Evolutionary conservation across 1,140 invertebrate genomes (phyloP).

Genomic region (Cryptotermes secundus): DNA sequence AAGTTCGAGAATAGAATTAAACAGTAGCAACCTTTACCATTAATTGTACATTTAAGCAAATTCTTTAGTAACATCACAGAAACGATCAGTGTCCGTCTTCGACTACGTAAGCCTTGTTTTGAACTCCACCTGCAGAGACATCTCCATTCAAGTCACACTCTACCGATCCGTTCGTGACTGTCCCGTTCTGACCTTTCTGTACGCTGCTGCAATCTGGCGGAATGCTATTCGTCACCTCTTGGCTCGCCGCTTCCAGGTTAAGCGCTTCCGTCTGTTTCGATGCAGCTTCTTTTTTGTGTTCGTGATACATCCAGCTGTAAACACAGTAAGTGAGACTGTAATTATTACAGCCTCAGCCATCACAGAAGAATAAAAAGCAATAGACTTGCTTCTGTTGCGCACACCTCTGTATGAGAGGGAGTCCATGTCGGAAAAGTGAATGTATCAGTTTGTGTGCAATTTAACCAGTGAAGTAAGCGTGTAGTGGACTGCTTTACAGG

Average conservation of each 20-base stretch:
- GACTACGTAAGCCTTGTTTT: not conserved
- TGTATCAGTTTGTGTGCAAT: too few species aligned
- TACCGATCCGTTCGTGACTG: too few species aligned
- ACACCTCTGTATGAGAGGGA: too few species aligned
- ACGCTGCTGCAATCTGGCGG: not conserved
- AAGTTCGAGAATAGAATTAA: too few species aligned
- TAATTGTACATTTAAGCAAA: too few species aligned
- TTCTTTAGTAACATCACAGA: not conserved
- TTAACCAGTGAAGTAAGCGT: too few species aligned
- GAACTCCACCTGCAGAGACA: not conserved
- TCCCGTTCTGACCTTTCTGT: not conserved
- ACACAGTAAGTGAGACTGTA: not conserved
- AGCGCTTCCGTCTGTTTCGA: not conserved
- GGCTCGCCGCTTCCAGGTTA: not conserved
- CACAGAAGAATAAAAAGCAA: too few species aligned
- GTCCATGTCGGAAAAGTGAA: too few species aligned
- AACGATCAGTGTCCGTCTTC: not conserved
- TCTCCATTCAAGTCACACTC: too few species aligned
- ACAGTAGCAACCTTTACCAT: too few species aligned
- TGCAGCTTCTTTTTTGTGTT: not conserved
- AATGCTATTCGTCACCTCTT: not conserved
- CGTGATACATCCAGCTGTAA: constrained; percentile 23
- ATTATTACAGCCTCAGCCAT: not conserved
- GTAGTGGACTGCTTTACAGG: too few species aligned
- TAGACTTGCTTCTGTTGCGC: too few species aligned